Percentiles rank a stretch among this genome's conserved stretches.
These are phyloP conservation scores for Panthera tigris DNA, from an alignment of 2,113 vertebrate species.

Conservation along the genomic window DNA sequence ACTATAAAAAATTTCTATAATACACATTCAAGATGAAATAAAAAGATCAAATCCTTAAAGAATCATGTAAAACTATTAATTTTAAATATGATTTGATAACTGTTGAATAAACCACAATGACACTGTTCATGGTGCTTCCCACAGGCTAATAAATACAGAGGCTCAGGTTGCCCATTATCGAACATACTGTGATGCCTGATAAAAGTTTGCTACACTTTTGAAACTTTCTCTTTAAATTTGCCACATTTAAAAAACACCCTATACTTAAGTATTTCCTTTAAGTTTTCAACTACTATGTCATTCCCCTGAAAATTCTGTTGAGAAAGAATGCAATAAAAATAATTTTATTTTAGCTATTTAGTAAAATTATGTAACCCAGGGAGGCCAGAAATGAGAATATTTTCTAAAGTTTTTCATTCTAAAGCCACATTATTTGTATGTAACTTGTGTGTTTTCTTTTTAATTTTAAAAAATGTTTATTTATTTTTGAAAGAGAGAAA, in stretches of 20 bases:
- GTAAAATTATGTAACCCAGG: conserved; percentile 13
- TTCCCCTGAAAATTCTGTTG: background rate
- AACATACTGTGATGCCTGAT: background rate
- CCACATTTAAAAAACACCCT: conserved; percentile 13
- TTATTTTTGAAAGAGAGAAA: too few species aligned
- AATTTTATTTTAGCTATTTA: conserved; percentile 28
- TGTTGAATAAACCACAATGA: conserved; percentile 13
- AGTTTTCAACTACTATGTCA: conserved; percentile 22
- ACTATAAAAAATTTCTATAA: conserved; percentile 59
- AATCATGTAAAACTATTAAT: background rate
- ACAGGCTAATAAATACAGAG: background rate
- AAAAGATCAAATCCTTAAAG: background rate
- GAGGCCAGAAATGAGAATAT: conserved; percentile 16
- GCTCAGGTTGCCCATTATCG: background rate
- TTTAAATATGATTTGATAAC: conserved; percentile 28
- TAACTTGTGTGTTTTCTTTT: background rate
- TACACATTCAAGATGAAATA: conserved; percentile 51
- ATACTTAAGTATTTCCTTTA: conserved; percentile 24
- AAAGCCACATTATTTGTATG: background rate
- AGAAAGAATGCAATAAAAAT: conserved; percentile 25
- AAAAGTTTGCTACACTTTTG: background rate
- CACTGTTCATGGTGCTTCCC: background rate
- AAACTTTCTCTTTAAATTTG: conserved; percentile 35
- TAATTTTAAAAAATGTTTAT: background rate
- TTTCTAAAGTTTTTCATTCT: conserved; percentile 45